These are phyloP conservation scores for Aeoliscus strigatus DNA, from an alignment of 2,797 vertebrate genomes.

Conservation along the genomic window DNA sequence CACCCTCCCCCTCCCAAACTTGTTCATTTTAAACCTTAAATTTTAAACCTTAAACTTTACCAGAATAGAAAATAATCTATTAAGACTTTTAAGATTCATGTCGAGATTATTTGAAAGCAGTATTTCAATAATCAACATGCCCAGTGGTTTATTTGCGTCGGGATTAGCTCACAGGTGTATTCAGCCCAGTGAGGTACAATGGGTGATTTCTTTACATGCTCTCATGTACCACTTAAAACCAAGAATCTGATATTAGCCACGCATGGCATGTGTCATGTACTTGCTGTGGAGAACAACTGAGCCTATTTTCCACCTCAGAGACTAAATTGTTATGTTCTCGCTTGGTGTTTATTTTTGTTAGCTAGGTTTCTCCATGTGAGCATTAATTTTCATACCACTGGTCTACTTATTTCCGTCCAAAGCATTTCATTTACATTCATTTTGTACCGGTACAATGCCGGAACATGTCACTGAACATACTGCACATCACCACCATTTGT, in stretches of 20 bases:
- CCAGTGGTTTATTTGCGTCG: too few species aligned
- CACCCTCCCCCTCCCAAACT: neutral
- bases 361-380: slow-evolving; percentile 7
- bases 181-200: slow-evolving; percentile 21
- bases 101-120: too few species aligned
- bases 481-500: too few species aligned
- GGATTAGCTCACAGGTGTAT: too few species aligned
- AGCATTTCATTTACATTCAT: slow-evolving; percentile 20
- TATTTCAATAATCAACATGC: too few species aligned
- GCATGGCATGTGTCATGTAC: slow-evolving; percentile 21
- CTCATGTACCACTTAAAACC: slow-evolving; percentile 21
- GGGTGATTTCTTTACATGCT: slow-evolving; percentile 33
- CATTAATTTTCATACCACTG: slow-evolving; percentile 17
- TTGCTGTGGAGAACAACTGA: slow-evolving; percentile 3
- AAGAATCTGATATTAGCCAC: slow-evolving; percentile 35
- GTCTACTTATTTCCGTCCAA: slow-evolving; percentile 10
- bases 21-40: slow-evolving; percentile 11
- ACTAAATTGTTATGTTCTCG: slow-evolving; percentile 9
- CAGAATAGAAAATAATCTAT: too few species aligned
- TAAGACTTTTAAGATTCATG: too few species aligned
- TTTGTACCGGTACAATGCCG: slow-evolving; percentile 2
- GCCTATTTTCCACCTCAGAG: slow-evolving; percentile 20
- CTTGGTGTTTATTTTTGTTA: slow-evolving; percentile 12
- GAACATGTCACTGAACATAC: neutral
- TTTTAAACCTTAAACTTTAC: too few species aligned